phyloP scores from a whole-genome alignment of 2,113 vertebrate species.

The Xenopus laevis region DNA sequence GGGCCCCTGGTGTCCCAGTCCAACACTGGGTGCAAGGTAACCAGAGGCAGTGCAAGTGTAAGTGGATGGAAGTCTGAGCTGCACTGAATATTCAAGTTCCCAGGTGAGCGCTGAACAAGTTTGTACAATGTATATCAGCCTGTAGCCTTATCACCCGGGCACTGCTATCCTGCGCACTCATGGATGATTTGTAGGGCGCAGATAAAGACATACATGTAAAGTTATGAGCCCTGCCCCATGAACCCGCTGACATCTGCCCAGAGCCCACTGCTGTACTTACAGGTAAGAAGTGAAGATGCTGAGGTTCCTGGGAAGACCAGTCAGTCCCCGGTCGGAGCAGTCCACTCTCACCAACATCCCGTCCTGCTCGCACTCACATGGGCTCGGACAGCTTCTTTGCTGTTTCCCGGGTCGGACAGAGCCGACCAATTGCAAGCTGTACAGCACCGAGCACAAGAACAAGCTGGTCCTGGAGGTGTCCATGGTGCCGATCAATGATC shows the following conservation, averaged over 20 bases:
- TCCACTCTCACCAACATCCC: conserved; percentile 67
- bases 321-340: conserved; percentile 74
- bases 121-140: no score
- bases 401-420: conserved; percentile 44
- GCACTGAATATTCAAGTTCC: no score
- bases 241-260: neutral
- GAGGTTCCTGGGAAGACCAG: conserved; percentile 67
- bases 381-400: conserved; percentile 61
- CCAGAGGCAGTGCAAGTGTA: no score
- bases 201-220: no score
- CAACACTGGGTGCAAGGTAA: no score
- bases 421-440: conserved; percentile 46
- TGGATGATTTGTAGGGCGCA: no score
- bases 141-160: no score
- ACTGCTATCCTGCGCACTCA: no score
- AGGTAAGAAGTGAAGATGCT: conserved; percentile 76
- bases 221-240: no score
- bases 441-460: conserved; percentile 41
- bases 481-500: conserved; percentile 54
- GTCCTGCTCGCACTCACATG: conserved; percentile 71
- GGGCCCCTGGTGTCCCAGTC: no score
- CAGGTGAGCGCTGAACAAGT: no score
- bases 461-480: conserved; percentile 49
- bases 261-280: conserved; percentile 58
- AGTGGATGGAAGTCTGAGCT: no score